These are phyloP conservation scores for Danaus chrysippus DNA, from an alignment of 2,888 invertebrate genomes.

Conservation along the genomic window DNA sequence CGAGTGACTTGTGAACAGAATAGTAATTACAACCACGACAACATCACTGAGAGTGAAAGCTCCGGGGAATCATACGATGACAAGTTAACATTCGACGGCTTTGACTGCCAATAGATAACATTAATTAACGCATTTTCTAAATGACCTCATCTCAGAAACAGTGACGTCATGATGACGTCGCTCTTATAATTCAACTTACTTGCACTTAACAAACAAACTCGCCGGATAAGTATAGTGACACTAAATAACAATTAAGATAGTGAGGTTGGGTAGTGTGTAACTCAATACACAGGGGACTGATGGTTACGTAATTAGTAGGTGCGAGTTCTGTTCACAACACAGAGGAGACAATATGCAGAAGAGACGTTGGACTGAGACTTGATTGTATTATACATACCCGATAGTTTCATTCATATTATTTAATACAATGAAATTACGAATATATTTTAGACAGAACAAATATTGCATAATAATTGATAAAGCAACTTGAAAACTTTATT, in stretches of 20 bases:
- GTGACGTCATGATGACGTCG: no score
- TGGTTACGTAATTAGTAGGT: neutral
- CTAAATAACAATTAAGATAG: constrained; percentile 2
- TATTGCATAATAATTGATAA: no score
- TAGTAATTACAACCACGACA: constrained; percentile 10
- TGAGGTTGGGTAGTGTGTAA: neutral
- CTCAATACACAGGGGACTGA: neutral
- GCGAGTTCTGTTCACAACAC: neutral
- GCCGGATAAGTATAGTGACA: neutral
- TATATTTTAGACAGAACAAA: no score
- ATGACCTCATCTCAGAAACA: no score
- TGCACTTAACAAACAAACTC: neutral
- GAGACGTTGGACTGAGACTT: no score
- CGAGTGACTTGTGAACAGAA: constrained; percentile 17
- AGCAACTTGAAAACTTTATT: no score
- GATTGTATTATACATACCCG: no score
- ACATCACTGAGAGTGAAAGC: constrained; percentile 22
- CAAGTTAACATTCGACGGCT: neutral
- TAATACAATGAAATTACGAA: no score
- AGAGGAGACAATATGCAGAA: no score
- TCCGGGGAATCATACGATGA: neutral
- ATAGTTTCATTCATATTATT: no score
- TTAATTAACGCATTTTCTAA: neutral
- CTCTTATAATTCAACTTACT: neutral
- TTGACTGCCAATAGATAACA: neutral